Evolutionary conservation across 2,797 vertebrate species (phyloP).

Genomic region (Eidolon dupreanum): DNA sequence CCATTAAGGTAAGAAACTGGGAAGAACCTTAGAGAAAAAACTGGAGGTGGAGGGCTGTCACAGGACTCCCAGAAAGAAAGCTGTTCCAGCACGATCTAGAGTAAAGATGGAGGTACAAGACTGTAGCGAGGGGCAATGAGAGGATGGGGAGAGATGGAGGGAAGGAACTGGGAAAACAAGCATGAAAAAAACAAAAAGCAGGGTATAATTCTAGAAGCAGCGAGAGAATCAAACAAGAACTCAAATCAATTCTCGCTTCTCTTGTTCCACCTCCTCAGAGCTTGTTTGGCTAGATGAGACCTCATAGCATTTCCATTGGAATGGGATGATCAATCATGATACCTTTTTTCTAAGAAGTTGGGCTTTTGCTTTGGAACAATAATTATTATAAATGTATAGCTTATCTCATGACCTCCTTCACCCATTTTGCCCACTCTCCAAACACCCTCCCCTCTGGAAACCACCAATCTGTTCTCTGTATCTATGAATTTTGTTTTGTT

Average conservation of each 20-base stretch:
- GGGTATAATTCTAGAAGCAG: not conserved
- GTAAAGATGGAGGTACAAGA: not conserved
- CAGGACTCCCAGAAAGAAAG: not conserved
- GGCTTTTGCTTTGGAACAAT: not conserved
- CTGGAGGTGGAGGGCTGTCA: not conserved
- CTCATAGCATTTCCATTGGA: not conserved
- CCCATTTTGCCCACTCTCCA: not conserved
- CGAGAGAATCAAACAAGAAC: not conserved
- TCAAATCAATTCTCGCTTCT: not conserved
- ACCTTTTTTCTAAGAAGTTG: not conserved
- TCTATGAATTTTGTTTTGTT: not conserved
- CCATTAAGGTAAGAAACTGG: not conserved
- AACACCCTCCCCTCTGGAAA: not conserved
- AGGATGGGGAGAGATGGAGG: not conserved
- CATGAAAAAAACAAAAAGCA: not conserved
- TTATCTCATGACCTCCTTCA: not conserved
- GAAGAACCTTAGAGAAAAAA: not conserved
- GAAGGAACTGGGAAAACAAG: not conserved
- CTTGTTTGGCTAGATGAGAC: not conserved
- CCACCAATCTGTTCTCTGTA: not conserved
- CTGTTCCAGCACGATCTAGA: not conserved
- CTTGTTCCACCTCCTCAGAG: not conserved
- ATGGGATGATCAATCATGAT: not conserved
- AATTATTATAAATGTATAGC: not conserved
- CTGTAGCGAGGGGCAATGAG: not conserved